A percentile compares a stretch with the other conserved stretches of the same genome.
These are phyloP conservation scores for Melanotaenia nigrans DNA, from an alignment of 2,797 vertebrate species.

Conservation along the genomic window DNA sequence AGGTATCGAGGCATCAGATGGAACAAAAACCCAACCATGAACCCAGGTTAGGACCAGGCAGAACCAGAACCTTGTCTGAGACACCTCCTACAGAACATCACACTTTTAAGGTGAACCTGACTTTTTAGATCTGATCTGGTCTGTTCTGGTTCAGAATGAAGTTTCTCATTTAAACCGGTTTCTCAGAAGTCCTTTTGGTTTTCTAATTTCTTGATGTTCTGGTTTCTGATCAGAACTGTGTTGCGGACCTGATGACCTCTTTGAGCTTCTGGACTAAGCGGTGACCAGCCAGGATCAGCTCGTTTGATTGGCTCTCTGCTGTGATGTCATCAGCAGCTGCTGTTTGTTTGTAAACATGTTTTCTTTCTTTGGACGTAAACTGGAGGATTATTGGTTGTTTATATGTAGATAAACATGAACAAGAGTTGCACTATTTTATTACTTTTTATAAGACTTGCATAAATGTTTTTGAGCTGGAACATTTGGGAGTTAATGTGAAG, in stretches of 20 bases:
- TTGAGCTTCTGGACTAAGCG: background rate
- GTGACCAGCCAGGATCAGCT: background rate
- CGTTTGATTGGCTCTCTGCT: constrained; percentile 21
- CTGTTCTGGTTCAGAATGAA: constrained; percentile 1
- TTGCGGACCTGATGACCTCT: background rate
- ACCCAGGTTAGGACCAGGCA: background rate
- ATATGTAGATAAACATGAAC: constrained; percentile 82
- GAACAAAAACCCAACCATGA: constrained; percentile 66
- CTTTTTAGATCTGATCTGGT: no score
- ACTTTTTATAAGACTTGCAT: constrained; percentile 83
- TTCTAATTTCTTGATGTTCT: no score
- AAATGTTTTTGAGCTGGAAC: constrained; percentile 45
- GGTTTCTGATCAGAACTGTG: background rate
- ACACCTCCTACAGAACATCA: background rate
- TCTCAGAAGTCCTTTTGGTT: background rate
- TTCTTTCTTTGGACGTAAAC: constrained; percentile 36
- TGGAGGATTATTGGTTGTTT: constrained; percentile 68
- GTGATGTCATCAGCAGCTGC: constrained; percentile 29
- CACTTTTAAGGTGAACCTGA: no score
- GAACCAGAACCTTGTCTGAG: constrained; percentile 2
- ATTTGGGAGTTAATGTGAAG: constrained; percentile 12
- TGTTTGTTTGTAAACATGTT: constrained; percentile 78
- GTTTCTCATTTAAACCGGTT: background rate
- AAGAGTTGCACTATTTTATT: constrained; percentile 86
- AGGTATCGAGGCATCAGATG: constrained; percentile 78